These are phyloP conservation scores for Meles meles DNA, from an alignment of 2,113 vertebrate species.

Conservation along the genomic window DNA sequence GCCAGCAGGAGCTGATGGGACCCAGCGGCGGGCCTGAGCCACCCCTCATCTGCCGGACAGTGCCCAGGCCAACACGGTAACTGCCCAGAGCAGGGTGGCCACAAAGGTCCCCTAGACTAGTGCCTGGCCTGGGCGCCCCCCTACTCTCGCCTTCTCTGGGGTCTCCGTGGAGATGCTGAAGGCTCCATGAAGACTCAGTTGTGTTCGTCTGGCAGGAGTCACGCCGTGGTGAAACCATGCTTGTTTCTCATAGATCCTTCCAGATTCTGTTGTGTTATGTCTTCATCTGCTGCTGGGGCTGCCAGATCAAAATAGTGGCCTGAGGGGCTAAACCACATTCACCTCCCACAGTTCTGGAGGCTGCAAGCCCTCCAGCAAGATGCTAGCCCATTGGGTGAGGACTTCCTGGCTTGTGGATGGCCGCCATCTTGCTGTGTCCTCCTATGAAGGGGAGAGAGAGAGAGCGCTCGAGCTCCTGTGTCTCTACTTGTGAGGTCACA, in stretches of 20 bases:
- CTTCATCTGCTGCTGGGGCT: not conserved
- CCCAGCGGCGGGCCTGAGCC: not conserved
- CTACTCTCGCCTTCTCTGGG: not conserved
- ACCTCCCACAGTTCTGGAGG: not conserved
- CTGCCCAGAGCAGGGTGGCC: not conserved
- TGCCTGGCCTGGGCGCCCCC: too few species aligned
- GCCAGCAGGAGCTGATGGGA: not conserved
- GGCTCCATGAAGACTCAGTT: not conserved
- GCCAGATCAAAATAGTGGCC: not conserved
- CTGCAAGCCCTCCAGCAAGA: not conserved
- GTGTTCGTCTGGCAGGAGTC: not conserved
- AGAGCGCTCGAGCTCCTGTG: not conserved
- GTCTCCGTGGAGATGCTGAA: accelerated
- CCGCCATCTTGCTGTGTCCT: not conserved
- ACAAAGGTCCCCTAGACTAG: not conserved
- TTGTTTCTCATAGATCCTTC: not conserved
- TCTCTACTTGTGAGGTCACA: not conserved
- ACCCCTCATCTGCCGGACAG: not conserved
- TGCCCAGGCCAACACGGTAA: not conserved
- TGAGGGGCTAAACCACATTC: not conserved
- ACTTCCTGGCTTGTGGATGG: not conserved
- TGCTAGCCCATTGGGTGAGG: not conserved
- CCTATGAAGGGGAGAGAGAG: too few species aligned
- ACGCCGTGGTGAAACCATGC: not conserved
- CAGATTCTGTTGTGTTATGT: not conserved